Conservation (phyloP, 1,140 invertebrate species). For the Panulirus ornatus region DNA sequence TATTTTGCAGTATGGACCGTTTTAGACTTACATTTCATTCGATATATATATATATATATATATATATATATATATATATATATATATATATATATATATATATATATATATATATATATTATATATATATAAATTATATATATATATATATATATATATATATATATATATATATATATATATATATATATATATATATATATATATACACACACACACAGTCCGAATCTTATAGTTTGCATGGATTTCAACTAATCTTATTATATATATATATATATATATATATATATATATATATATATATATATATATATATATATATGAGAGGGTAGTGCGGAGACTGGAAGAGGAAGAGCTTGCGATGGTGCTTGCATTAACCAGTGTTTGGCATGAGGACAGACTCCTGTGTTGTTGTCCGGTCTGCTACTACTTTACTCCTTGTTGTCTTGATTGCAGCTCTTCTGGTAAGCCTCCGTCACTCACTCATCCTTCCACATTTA, state of each 20-base stretch:
- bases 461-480: no score
- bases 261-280: conserved; percentile 58
- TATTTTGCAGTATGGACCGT: background rate
- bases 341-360: background rate
- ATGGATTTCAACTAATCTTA: conserved; percentile 7
- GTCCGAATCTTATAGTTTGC: conserved; percentile 7
- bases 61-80: conserved; percentile 24
- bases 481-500: no score
- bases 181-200: conserved; percentile 24
- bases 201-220: conserved; percentile 32
- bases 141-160: conserved; percentile 37
- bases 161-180: conserved; percentile 30
- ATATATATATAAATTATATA: no score
- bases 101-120: conserved; percentile 34
- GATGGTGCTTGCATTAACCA: background rate
- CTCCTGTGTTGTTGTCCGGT: no score
- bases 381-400: background rate
- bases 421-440: no score
- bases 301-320: conserved; percentile 46
- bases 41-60: conserved; percentile 35
- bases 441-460: no score
- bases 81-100: conserved; percentile 30
- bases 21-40: conserved; percentile 1
- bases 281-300: conserved; percentile 58
- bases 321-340: background rate